Percentiles rank a stretch among this genome's conserved stretches.
Evolutionary conservation across 1,140 invertebrate genomes (phyloP).

Genomic region (Argopecten irradians): DNA sequence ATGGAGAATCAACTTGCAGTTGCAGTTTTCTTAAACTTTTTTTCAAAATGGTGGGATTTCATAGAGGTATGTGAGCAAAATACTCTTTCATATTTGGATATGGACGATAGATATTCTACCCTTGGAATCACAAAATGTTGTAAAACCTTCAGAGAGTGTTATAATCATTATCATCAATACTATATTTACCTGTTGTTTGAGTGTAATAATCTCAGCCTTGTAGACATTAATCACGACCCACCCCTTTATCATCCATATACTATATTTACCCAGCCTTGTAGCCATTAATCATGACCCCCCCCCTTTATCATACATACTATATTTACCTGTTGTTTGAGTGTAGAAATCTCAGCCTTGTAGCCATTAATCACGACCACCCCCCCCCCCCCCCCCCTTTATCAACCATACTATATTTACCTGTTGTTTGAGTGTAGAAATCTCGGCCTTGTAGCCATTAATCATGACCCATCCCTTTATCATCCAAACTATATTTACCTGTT

Average conservation of each 20-base stretch:
- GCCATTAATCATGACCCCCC: background rate
- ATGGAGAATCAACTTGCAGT: too few relatives aligned
- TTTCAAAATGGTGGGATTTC: too few relatives aligned
- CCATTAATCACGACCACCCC: background rate
- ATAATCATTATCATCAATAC: too few relatives aligned
- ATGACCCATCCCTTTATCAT: background rate
- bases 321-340: slow-evolving; percentile 10
- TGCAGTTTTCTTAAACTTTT: too few relatives aligned
- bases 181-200: slow-evolving; percentile 60
- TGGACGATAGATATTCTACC: too few relatives aligned
- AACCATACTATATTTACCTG: background rate
- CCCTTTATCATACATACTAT: background rate
- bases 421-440: slow-evolving; percentile 6
- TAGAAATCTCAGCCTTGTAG: background rate
- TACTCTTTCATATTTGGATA: too few relatives aligned
- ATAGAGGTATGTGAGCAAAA: too few relatives aligned
- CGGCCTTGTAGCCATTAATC: background rate
- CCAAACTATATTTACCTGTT: background rate
- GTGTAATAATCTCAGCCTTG: slow-evolving; percentile 63
- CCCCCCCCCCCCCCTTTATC: background rate
- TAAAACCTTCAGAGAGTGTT: too few relatives aligned
- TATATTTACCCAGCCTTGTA: slow-evolving; percentile 31
- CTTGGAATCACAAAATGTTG: slow-evolving; percentile 67
- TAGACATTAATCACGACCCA: slow-evolving; percentile 52
- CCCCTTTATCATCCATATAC: background rate